phyloP scores from a whole-genome alignment of 2,113 vertebrate genomes.

The Hippocampus mohnikei region DNA sequence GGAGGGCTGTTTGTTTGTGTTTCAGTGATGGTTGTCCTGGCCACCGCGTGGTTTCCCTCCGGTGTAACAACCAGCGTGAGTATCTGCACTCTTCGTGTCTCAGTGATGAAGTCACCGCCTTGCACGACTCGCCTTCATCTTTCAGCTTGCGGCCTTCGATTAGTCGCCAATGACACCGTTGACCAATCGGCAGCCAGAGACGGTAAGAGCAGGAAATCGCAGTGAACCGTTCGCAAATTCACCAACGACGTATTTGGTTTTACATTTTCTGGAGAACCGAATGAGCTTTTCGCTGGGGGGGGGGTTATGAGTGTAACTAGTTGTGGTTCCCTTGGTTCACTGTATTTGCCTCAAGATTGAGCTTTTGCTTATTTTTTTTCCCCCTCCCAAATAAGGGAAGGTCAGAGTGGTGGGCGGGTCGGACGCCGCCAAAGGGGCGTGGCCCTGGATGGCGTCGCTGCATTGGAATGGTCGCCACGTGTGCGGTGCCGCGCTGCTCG shows the following conservation, averaged over 20 bases:
- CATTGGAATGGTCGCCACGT: constrained; percentile 54
- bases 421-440: constrained; percentile 74
- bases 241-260: neutral
- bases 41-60: constrained; percentile 70
- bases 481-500: constrained; percentile 84
- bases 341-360: neutral
- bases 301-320: neutral
- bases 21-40: constrained; percentile 75
- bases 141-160: constrained; percentile 80
- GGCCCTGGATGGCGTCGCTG: constrained; percentile 88
- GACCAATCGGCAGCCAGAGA: constrained; percentile 20
- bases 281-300: neutral
- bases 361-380: neutral
- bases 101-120: neutral
- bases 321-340: neutral
- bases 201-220: constrained; percentile 11
- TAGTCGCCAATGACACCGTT: constrained; percentile 1
- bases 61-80: constrained; percentile 83
- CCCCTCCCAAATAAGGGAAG: constrained; percentile 12
- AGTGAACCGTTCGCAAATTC: neutral
- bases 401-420: constrained; percentile 79
- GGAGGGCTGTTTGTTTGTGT: constrained; percentile 29
- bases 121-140: neutral
- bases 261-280: neutral
- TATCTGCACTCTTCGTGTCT: neutral